A percentile compares a stretch with the other conserved stretches of the same genome.
These are phyloP conservation scores for Benthosema pterotum DNA, from an alignment of 2,797 vertebrate genomes.

Conservation along the genomic window DNA sequence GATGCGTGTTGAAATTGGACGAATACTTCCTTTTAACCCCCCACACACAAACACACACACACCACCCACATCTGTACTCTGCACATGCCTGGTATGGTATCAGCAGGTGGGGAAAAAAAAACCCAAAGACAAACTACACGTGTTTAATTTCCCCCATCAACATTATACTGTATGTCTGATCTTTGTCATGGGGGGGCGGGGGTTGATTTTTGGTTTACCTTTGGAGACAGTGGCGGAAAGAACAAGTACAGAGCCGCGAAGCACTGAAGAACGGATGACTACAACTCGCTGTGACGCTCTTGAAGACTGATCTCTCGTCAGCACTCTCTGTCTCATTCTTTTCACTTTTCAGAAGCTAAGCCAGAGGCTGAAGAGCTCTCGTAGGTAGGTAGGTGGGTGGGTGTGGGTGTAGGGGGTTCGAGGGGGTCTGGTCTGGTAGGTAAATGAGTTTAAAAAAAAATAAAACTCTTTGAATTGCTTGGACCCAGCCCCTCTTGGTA, in stretches of 20 bases:
- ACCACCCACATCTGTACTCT: constrained; percentile 38
- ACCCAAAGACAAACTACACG: constrained; percentile 28
- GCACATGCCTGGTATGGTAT: constrained; percentile 67
- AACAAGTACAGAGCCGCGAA: constrained; percentile 87
- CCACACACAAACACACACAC: constrained; percentile 29
- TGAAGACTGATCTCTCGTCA: constrained; percentile 87
- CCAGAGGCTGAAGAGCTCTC: constrained; percentile 81
- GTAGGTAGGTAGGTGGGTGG: constrained; percentile 59
- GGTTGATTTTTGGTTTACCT: constrained; percentile 81
- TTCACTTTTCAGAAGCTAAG: constrained; percentile 86
- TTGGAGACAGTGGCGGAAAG: constrained; percentile 85
- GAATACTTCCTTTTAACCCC: neutral
- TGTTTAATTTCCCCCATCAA: constrained; percentile 74
- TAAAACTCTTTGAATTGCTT: constrained; percentile 74
- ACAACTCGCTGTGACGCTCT: constrained; percentile 83
- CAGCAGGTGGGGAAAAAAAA: constrained; percentile 36
- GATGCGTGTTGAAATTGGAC: no score
- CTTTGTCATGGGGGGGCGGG: constrained; percentile 72
- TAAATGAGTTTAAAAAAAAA: constrained; percentile 65
- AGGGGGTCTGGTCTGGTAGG: constrained; percentile 75
- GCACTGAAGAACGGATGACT: constrained; percentile 81
- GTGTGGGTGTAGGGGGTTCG: no score
- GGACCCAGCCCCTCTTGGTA: constrained; percentile 74
- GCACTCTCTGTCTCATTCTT: constrained; percentile 68
- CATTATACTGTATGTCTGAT: constrained; percentile 55